phyloP scores from a whole-genome alignment of 2,113 vertebrate species.

The Pongo pygmaeus region DNA sequence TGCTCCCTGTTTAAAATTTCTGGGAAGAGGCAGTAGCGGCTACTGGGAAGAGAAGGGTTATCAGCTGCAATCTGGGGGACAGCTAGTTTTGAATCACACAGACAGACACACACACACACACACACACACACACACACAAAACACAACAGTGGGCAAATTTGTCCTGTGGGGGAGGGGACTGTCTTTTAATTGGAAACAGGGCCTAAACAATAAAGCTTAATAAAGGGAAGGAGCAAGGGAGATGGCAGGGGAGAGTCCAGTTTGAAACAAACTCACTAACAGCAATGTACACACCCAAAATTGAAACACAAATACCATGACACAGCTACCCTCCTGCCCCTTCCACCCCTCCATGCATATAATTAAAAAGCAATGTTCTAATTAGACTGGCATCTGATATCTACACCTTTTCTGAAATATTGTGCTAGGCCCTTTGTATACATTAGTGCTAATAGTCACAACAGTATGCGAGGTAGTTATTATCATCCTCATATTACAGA shows the following conservation, averaged over 20 bases:
- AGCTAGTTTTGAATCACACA: background rate
- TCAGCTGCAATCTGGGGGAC: background rate
- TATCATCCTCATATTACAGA: background rate
- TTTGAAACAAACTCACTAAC: constrained; percentile 34
- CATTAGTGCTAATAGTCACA: background rate
- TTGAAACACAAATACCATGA: background rate
- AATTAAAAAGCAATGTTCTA: background rate
- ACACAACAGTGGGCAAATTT: constrained; percentile 10
- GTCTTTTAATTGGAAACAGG: constrained; percentile 20
- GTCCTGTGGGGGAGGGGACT: background rate
- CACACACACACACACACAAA: background rate
- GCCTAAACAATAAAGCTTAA: background rate
- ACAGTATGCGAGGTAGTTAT: background rate
- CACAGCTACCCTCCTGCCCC: background rate
- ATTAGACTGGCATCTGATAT: background rate
- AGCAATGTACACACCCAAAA: constrained; percentile 21
- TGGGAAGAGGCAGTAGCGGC: constrained; percentile 19
- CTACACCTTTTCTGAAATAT: constrained; percentile 37
- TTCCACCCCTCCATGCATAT: background rate
- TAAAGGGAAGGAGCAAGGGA: background rate
- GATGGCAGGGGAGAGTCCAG: background rate
- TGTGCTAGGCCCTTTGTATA: background rate
- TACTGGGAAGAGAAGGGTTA: constrained; percentile 4
- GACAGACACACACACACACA: background rate
- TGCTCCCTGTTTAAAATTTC: background rate